A percentile compares a stretch with the other conserved stretches of the same genome.
Evolutionary conservation across 2,888 invertebrate genomes (phyloP).

Genomic region (Thymelicus lineola): DNA sequence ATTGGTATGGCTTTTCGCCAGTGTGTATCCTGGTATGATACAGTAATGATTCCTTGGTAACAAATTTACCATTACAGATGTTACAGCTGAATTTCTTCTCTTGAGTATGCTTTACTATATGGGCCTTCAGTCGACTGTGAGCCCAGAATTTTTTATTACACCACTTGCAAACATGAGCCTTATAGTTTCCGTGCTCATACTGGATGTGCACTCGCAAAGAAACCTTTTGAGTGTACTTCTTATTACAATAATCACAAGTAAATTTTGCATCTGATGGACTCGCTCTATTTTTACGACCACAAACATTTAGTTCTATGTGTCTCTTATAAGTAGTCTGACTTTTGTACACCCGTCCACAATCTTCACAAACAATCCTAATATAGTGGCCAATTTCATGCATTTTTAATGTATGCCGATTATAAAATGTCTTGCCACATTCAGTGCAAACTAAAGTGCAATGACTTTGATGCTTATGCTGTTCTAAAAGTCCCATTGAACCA

Average conservation of each 20-base stretch:
- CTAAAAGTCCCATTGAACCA: constrained; percentile 54
- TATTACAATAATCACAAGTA: constrained; percentile 73
- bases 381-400: constrained; percentile 65
- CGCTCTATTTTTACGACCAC: constrained; percentile 59
- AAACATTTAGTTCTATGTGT: constrained; percentile 65
- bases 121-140: constrained; percentile 69
- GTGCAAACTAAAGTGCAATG: constrained; percentile 60
- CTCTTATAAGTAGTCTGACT: constrained; percentile 64
- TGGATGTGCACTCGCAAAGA: constrained; percentile 73
- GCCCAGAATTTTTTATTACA: constrained; percentile 75
- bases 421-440: constrained; percentile 67
- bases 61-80: constrained; percentile 66
- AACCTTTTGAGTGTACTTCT: constrained; percentile 72
- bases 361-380: constrained; percentile 60
- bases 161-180: constrained; percentile 69
- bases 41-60: constrained; percentile 68
- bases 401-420: constrained; percentile 59
- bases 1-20: constrained; percentile 71
- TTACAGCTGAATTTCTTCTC: constrained; percentile 68
- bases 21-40: constrained; percentile 76
- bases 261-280: constrained; percentile 62
- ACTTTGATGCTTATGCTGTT: constrained; percentile 56
- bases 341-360: constrained; percentile 71
- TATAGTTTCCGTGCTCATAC: constrained; percentile 72
- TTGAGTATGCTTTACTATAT: constrained; percentile 71